Percentiles rank a stretch among this genome's conserved stretches.
Evolutionary conservation across 2,113 vertebrate genomes (phyloP).

Genomic region (Equus quagga): DNA sequence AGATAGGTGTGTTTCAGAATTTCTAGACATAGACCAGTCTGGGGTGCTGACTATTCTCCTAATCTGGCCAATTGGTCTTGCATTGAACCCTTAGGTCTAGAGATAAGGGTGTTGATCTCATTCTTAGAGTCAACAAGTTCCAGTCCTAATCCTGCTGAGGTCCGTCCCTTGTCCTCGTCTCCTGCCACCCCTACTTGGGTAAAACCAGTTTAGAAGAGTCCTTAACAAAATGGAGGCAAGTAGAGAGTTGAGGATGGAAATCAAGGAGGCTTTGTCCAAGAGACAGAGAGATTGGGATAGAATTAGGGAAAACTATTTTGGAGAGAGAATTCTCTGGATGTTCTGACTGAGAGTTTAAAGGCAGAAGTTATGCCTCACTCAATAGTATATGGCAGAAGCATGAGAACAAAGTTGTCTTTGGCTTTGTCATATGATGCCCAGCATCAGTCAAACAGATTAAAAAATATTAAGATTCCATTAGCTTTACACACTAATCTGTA

Average conservation of each 20-base stretch:
- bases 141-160: not conserved
- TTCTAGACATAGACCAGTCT: not conserved
- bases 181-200: too few relatives aligned
- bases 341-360: not conserved
- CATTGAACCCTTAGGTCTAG: not conserved
- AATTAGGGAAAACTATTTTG: not conserved
- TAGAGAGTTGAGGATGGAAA: not conserved
- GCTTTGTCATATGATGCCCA: not conserved
- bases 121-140: not conserved
- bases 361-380: not conserved
- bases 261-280: not conserved
- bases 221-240: not conserved
- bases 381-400: not conserved
- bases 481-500: not conserved
- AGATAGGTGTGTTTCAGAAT: slow-evolving; percentile 28
- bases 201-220: not conserved
- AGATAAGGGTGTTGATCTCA: not conserved
- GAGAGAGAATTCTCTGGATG: not conserved
- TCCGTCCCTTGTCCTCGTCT: not conserved
- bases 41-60: not conserved
- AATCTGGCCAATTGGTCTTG: not conserved
- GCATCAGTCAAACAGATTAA: not conserved
- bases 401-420: not conserved
- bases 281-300: not conserved
- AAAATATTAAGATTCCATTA: not conserved